Percentiles rank a stretch among this genome's conserved stretches.
phyloP scores from a whole-genome alignment of 2,888 invertebrate genomes.

The Drosophila sordidula region DNA sequence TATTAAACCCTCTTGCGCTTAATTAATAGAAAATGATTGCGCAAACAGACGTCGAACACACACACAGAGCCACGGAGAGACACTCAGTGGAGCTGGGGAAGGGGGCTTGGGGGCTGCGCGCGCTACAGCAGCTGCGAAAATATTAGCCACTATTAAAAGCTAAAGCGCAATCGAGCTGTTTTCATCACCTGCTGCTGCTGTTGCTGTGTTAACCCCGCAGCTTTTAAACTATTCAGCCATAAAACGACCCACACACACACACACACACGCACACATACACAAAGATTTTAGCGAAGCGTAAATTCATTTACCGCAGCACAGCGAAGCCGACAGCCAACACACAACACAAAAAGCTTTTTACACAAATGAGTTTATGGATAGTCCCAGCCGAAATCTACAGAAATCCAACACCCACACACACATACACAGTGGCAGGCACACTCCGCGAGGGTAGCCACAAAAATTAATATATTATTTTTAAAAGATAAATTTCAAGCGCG shows the following conservation, averaged over 20 bases:
- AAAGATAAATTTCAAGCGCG: slow-evolving; percentile 72
- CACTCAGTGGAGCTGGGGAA: not conserved
- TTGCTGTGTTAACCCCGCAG: slow-evolving; percentile 55
- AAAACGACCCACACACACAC: slow-evolving; percentile 52
- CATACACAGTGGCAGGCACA: not conserved
- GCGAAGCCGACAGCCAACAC: slow-evolving; percentile 35
- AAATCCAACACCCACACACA: not conserved
- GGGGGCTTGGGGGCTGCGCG: not conserved
- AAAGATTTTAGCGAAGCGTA: slow-evolving; percentile 59
- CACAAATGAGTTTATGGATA: slow-evolving; percentile 77
- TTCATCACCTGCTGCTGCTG: slow-evolving; percentile 54
- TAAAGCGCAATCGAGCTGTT: slow-evolving; percentile 45
- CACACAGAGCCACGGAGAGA: not conserved
- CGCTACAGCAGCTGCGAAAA: slow-evolving; percentile 53
- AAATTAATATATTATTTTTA: slow-evolving; percentile 80
- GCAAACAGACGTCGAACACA: slow-evolving; percentile 61
- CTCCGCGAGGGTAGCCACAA: slow-evolving; percentile 62
- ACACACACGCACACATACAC: slow-evolving; percentile 2
- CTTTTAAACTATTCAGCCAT: slow-evolving; percentile 75
- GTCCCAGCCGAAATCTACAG: slow-evolving; percentile 3
- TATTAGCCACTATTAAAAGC: slow-evolving; percentile 70
- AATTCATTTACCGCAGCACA: slow-evolving; percentile 72
- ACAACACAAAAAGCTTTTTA: slow-evolving; percentile 72
- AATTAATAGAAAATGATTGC: slow-evolving; percentile 80
- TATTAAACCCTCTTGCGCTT: slow-evolving; percentile 78